Evolutionary conservation across 2,113 vertebrate genomes (phyloP).

Genomic region (Paracyprichromis sp.): DNA sequence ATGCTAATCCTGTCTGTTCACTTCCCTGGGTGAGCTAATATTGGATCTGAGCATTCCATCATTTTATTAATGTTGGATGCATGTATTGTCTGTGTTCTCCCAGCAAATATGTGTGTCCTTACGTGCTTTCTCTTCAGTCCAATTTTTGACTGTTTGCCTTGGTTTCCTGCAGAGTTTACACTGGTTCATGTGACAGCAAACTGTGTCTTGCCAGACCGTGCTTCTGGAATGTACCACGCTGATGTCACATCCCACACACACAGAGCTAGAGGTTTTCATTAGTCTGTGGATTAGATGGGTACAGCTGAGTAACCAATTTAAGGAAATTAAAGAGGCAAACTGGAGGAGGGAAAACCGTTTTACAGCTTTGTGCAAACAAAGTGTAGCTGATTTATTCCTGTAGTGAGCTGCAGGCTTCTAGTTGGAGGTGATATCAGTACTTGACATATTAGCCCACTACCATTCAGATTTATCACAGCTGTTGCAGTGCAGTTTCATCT

Average conservation of each 20-base stretch:
- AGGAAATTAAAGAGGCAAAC: not conserved
- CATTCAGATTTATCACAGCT: not conserved
- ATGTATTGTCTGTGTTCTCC: not conserved
- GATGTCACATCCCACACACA: constrained; percentile 31
- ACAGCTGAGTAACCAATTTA: not conserved
- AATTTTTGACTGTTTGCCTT: constrained; percentile 5
- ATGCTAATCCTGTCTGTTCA: not conserved
- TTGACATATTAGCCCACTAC: not conserved
- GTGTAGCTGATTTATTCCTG: not conserved
- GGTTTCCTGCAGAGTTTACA: not conserved
- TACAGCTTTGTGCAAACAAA: not conserved
- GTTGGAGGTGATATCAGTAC: not conserved
- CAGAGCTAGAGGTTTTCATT: not conserved
- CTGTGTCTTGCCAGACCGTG: not conserved
- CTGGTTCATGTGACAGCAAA: constrained; percentile 27
- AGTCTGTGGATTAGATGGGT: not conserved
- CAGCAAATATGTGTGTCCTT: not conserved
- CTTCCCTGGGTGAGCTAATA: not conserved
- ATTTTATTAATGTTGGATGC: not conserved
- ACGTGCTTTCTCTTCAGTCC: not conserved
- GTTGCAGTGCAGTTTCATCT: not conserved
- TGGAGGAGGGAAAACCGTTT: not conserved
- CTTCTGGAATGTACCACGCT: constrained; percentile 50
- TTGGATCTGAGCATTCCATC: not conserved
- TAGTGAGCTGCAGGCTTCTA: not conserved